Conservation (phyloP, 1,140 invertebrate genomes). For the Drosophila asahinai region DNA sequence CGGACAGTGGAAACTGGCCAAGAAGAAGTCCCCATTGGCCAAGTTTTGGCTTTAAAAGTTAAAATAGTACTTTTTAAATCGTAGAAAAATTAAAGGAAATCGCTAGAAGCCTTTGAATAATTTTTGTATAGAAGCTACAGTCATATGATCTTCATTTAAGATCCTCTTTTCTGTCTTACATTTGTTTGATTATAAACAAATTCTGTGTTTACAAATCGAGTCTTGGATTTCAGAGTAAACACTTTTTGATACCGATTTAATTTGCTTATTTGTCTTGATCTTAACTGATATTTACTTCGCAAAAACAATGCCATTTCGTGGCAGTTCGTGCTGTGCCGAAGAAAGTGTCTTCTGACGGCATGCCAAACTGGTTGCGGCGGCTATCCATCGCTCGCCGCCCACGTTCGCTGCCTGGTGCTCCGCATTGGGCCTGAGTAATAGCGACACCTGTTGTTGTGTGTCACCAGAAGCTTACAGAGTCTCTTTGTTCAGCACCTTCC, state of each 20-base stretch:
- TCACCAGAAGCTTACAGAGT: conserved; percentile 40
- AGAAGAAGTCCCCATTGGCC: background rate
- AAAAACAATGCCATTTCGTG: background rate
- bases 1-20: conserved; percentile 13
- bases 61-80: too few species aligned
- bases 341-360: conserved; percentile 32
- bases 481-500: conserved; percentile 17
- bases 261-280: background rate
- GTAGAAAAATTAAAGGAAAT: too few species aligned
- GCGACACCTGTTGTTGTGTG: conserved; percentile 74
- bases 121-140: background rate
- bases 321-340: conserved; percentile 31
- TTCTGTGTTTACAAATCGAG: background rate
- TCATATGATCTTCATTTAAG: background rate
- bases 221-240: background rate
- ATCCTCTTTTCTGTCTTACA: background rate
- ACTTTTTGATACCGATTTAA: background rate
- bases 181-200: background rate
- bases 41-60: too few species aligned
- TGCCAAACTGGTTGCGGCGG: conserved; percentile 38
- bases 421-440: conserved; percentile 56
- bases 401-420: conserved; percentile 28
- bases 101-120: background rate
- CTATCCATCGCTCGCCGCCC: conserved; percentile 36
- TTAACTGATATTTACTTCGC: background rate